Conservation (phyloP, 2,797 vertebrate genomes). For the Melanotaenia maccullochi region DNA sequence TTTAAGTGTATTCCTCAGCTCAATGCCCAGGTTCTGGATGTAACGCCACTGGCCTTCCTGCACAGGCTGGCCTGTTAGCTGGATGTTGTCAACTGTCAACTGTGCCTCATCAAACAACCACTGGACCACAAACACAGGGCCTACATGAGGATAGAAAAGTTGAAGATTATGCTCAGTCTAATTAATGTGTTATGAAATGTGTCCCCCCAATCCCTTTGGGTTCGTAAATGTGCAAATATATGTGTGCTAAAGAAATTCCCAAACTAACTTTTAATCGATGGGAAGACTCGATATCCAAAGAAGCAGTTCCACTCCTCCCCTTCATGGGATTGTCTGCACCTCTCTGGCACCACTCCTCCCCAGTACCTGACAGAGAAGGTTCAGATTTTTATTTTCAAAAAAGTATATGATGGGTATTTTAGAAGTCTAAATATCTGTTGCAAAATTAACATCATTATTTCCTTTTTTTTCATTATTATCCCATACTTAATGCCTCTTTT, state of each 20-base stretch:
- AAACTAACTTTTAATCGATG: constrained; percentile 92
- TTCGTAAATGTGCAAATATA: constrained; percentile 1
- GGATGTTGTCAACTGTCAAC: constrained; percentile 94
- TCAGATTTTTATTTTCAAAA: too few relatives aligned
- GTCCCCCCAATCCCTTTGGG: background rate
- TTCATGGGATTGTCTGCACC: constrained; percentile 88
- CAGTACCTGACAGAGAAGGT: constrained; percentile 85
- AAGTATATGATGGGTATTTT: background rate
- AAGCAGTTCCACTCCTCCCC: constrained; percentile 99
- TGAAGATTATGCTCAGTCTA: background rate
- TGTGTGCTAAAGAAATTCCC: background rate
- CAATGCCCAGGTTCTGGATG: constrained; percentile 94
- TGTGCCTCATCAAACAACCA: constrained; percentile 99
- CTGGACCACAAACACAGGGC: constrained; percentile 96
- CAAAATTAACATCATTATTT: background rate
- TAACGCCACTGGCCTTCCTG: constrained; percentile 98
- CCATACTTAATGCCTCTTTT: constrained; percentile 88
- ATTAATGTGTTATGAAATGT: background rate
- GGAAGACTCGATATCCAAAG: constrained; percentile 96
- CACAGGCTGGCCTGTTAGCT: constrained; percentile 94
- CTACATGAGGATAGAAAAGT: constrained; percentile 64
- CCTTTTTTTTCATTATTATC: background rate
- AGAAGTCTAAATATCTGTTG: background rate
- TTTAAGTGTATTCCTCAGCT: constrained; percentile 93
- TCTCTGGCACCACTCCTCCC: constrained; percentile 92